phyloP scores from a whole-genome alignment of 2,113 vertebrate genomes.

The Pangasianodon hypophthalmus region DNA sequence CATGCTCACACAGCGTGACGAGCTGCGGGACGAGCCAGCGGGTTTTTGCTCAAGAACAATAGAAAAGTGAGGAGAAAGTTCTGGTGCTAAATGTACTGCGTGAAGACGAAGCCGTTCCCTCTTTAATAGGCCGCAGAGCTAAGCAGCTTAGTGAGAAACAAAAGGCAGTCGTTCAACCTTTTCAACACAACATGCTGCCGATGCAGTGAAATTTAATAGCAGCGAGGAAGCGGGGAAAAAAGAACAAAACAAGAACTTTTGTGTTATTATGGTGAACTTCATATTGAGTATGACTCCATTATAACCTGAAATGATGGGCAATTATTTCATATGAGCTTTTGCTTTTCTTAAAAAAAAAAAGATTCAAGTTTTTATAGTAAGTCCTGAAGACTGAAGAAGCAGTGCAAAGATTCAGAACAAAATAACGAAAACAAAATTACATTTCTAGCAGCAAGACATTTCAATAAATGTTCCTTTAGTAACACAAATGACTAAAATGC shows the following conservation, averaged over 20 bases:
- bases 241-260: background rate
- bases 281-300: background rate
- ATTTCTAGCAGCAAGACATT: background rate
- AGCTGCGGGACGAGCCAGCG: conserved; percentile 28
- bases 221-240: background rate
- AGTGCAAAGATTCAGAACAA: background rate
- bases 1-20: conserved; percentile 41
- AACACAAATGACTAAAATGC: background rate
- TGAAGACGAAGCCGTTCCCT: conserved; percentile 21
- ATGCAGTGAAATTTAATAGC: conserved; percentile 14
- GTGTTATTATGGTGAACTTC: background rate
- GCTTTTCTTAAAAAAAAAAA: background rate
- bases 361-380: background rate
- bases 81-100: conserved; percentile 18
- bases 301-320: background rate
- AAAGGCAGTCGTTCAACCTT: conserved; percentile 33
- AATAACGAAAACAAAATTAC: too few relatives aligned
- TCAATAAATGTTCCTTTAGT: background rate
- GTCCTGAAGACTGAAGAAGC: background rate
- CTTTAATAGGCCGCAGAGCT: conserved; percentile 43
- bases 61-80: conserved; percentile 28
- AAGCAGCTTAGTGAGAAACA: conserved; percentile 53
- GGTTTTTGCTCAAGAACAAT: conserved; percentile 36
- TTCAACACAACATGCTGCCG: conserved; percentile 10
- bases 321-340: background rate